Conservation (phyloP, 2,113 vertebrate genomes). For the Prochilodus magdalenae region DNA sequence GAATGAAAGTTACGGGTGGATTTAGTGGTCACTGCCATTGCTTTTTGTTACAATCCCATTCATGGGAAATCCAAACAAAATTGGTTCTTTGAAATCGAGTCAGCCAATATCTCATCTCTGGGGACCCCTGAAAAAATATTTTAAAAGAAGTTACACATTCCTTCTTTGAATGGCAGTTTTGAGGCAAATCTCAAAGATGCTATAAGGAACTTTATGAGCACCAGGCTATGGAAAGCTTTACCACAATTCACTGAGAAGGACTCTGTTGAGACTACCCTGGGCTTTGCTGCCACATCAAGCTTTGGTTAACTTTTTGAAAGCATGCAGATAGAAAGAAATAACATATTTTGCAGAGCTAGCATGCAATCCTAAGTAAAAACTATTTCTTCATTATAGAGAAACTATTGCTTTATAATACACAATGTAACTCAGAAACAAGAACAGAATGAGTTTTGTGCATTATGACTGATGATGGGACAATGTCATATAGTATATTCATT, state of each 20-base stretch:
- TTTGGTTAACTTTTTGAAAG: background rate
- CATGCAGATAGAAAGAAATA: slow-evolving; percentile 11
- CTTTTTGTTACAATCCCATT: background rate
- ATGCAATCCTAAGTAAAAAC: no score
- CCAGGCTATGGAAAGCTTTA: slow-evolving; percentile 30
- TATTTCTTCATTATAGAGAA: no score
- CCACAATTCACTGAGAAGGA: slow-evolving; percentile 10
- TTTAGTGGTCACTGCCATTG: no score
- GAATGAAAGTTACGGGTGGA: background rate
- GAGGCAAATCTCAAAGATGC: slow-evolving; percentile 6
- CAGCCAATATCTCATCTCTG: slow-evolving; percentile 7
- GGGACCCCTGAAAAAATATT: background rate
- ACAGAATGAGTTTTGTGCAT: background rate
- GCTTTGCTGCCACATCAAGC: slow-evolving; percentile 12
- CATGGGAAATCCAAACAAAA: background rate
- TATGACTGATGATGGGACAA: background rate
- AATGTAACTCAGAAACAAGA: background rate
- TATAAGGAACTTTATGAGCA: background rate
- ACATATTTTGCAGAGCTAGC: background rate
- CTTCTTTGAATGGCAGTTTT: slow-evolving; percentile 21
- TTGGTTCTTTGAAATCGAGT: slow-evolving; percentile 1
- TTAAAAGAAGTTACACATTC: background rate
- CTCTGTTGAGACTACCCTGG: slow-evolving; percentile 1
- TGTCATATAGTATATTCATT: no score
- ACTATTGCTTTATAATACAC: background rate